Percentiles rank a stretch among this genome's conserved stretches.
These are phyloP conservation scores for Pomacea canaliculata DNA, from an alignment of 2,888 invertebrate genomes.

Conservation along the genomic window DNA sequence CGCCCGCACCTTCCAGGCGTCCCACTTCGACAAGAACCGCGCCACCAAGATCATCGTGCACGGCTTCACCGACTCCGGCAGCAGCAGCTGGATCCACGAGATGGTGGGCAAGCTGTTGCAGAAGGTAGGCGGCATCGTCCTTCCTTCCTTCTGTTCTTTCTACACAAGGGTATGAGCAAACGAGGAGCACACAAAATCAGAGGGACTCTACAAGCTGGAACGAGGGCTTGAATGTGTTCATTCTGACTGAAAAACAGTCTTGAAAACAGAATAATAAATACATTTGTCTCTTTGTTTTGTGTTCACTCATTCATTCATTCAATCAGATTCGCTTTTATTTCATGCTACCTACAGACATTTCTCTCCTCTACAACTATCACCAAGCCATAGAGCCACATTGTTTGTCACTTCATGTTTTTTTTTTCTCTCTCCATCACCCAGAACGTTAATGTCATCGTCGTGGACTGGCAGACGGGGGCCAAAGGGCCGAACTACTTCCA, in stretches of 20 bases:
- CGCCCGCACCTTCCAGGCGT: slow-evolving; percentile 27
- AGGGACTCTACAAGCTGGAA: no score
- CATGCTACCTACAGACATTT: no score
- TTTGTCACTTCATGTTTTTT: no score
- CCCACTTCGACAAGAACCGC: slow-evolving; percentile 35
- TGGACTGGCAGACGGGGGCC: slow-evolving; percentile 31
- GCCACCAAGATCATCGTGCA: slow-evolving; percentile 54
- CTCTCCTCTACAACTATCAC: no score
- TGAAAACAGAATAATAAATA: no score
- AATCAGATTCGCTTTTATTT: no score
- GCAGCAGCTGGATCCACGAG: slow-evolving; percentile 42
- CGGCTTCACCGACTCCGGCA: slow-evolving; percentile 50
- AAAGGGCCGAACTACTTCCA: slow-evolving; percentile 32
- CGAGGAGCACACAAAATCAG: no score
- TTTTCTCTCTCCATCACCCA: neutral
- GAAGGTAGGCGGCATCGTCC: slow-evolving; percentile 31
- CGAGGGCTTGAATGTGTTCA: no score
- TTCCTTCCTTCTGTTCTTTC: neutral
- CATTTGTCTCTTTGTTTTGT: no score
- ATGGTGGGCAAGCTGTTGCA: slow-evolving; percentile 45
- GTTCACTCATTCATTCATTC: no score
- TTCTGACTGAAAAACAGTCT: no score
- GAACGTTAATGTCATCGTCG: slow-evolving; percentile 29
- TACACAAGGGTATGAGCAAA: neutral
- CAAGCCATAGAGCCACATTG: no score